Evolutionary conservation across 2,113 vertebrate genomes (phyloP), one percentile per base, ranked within the genome.

Genomic region (Morone saxatilis): DNA sequence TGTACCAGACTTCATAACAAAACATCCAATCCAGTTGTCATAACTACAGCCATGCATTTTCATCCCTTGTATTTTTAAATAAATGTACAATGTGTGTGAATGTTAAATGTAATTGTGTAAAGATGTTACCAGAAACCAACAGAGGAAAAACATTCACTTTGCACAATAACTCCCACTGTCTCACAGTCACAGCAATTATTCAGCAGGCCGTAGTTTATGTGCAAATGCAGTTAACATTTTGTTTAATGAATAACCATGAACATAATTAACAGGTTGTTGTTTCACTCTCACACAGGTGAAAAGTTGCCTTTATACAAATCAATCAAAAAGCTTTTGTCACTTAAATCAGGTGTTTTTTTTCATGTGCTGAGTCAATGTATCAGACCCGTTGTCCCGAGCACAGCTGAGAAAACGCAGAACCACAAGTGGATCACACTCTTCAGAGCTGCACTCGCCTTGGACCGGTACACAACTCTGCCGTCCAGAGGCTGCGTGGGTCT

Each of bases 401-500:
- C n/a, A 1, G 25, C 67, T 54, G 65, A 90, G 57, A 93, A 71
- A 57, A 89, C 43, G 11, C 59, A 50, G 2, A 87, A 50, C 76
- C 90, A 89, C 50, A 85, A 13, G 38, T 72, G 59, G 31, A 75
- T 51, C 6, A 20, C n/a, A 47, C 66, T 43, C 3, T 68, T 80
- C 50, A 78, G 80, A 31, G 77, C 71, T 6, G 57, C 66, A 8
- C 66, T 63, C 0, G 88, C 88, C 31, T 50, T 84, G 10, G 95
- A 94, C 68, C 85, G 76, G 84, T 93, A 95, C 61, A 96, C 94
- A 0, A 91, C 83, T 40, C 95, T 91, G 48, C 92, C 92, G 2
- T 96, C 94, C 71, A 96, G 88, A 45, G 89, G 93, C 90, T 96
- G 95, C 1, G 92, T 87, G 0, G 95, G 95, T 60, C 95, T 93